Conservation (phyloP, 2,888 invertebrate genomes). For the Plebejus anna region DNA sequence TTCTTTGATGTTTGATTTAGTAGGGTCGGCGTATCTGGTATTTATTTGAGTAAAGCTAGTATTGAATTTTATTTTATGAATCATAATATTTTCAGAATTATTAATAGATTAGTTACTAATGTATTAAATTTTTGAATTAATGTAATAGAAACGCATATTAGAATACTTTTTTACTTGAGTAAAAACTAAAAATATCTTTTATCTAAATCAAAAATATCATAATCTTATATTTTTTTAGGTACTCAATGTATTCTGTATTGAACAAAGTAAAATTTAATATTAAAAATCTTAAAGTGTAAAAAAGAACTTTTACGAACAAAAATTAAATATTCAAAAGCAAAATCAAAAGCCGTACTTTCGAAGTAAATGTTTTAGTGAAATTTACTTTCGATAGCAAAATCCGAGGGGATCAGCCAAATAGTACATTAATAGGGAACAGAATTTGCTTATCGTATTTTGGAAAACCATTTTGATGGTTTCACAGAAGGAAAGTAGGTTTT, state of each 20-base stretch:
- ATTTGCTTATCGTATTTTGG: neutral
- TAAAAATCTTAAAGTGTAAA: no score
- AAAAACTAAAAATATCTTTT: no score
- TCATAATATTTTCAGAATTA: neutral
- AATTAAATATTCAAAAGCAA: neutral
- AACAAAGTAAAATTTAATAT: neutral
- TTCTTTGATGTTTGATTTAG: slow-evolving; percentile 11
- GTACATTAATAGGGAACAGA: neutral
- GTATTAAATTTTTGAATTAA: neutral
- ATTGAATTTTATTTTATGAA: neutral
- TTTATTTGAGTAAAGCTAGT: neutral
- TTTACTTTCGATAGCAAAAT: neutral
- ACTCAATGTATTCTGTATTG: no score
- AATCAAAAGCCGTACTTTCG: neutral
- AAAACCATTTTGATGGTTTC: neutral
- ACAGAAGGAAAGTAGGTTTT: neutral
- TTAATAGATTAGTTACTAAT: neutral
- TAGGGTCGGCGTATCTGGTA: neutral
- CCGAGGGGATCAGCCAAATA: neutral
- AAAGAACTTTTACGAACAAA: neutral
- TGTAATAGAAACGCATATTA: neutral
- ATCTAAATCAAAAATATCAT: no score
- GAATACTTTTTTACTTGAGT: no score
- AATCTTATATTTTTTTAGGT: no score
- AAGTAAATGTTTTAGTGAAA: slow-evolving; percentile 1